phyloP scores from a whole-genome alignment of 2,113 vertebrate species.

The Meriones unguiculatus region DNA sequence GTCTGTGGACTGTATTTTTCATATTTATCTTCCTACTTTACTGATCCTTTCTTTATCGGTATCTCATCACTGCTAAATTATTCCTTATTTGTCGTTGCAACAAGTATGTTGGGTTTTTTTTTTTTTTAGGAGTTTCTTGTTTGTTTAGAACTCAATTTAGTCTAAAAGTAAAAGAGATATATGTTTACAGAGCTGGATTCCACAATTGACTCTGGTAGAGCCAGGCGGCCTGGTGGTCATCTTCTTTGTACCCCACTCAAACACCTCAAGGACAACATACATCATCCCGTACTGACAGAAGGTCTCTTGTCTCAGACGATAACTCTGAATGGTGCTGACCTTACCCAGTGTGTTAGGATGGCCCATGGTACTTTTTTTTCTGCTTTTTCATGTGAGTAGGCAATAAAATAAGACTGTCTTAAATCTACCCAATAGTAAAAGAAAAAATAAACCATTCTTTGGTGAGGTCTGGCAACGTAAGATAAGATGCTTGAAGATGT shows the following conservation, averaged over 20 bases:
- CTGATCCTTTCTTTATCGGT: neutral
- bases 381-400: neutral
- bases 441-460: neutral
- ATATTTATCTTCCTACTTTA: conserved; percentile 10
- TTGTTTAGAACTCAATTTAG: neutral
- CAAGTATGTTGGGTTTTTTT: neutral
- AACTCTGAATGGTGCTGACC: neutral
- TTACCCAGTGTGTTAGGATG: neutral
- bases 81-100: neutral
- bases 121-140: neutral
- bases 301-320: neutral
- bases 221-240: neutral
- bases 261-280: neutral
- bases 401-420: neutral
- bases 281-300: neutral
- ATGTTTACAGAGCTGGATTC: neutral
- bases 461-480: neutral
- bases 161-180: neutral
- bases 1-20: neutral
- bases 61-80: conserved; percentile 6
- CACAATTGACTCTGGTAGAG: neutral
- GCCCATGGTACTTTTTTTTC: neutral
- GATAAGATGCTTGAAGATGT: neutral
- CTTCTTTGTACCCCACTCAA: neutral
- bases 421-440: neutral